Evolutionary conservation across 1,140 invertebrate species (phyloP).

Genomic region (Hyles vespertilio): DNA sequence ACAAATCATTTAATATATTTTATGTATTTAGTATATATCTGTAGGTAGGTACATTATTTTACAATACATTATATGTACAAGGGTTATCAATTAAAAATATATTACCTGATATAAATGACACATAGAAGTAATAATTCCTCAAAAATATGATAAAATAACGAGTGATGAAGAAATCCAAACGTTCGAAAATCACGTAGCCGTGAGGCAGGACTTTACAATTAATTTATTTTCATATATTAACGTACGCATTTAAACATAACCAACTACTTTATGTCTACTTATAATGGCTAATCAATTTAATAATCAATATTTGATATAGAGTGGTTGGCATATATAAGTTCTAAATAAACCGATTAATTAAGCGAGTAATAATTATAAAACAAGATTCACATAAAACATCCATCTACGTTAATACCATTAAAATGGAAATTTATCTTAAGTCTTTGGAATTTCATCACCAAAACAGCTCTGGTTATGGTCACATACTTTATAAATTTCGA

Average conservation of each 20-base stretch:
- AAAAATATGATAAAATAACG: too few species aligned
- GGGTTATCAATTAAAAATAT: too few species aligned
- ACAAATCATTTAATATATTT: too few species aligned
- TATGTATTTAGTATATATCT: too few species aligned
- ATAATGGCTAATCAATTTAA: conserved; percentile 6
- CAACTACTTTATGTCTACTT: conserved; percentile 1
- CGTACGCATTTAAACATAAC: neutral
- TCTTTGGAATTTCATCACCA: conserved; percentile 75
- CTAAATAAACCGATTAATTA: conserved; percentile 35
- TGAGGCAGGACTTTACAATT: too few species aligned
- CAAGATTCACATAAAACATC: conserved; percentile 37
- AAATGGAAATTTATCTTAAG: conserved; percentile 67
- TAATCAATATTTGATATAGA: conserved; percentile 18
- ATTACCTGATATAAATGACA: too few species aligned
- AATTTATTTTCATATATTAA: too few species aligned
- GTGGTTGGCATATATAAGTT: conserved; percentile 27
- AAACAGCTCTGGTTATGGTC: conserved; percentile 70
- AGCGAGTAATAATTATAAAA: conserved; percentile 34
- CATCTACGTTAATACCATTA: conserved; percentile 53
- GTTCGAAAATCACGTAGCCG: too few species aligned
- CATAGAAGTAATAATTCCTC: too few species aligned
- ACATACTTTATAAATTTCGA: conserved; percentile 60
- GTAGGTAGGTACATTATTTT: too few species aligned
- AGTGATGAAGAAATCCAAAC: too few species aligned
- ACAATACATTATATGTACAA: too few species aligned